These are phyloP conservation scores for Pyrocephalus nanus DNA, from an alignment of 2,797 vertebrate species.

Conservation along the genomic window DNA sequence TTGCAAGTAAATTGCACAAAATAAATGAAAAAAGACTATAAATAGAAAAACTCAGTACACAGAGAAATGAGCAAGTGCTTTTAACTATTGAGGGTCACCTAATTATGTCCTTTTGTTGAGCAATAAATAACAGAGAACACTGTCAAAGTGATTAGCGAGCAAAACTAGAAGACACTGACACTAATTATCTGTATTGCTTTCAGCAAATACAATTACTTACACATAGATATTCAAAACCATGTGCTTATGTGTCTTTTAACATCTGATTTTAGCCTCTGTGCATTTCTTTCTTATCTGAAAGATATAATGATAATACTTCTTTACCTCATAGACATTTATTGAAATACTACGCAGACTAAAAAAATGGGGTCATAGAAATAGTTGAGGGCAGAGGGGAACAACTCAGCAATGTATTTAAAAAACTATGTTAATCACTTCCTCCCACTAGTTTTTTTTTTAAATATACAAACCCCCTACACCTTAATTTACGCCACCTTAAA, in stretches of 20 bases:
- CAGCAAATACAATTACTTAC: background rate
- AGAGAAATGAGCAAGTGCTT: background rate
- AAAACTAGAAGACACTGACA: background rate
- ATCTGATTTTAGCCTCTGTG: background rate
- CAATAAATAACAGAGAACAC: background rate
- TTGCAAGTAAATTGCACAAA: slow-evolving; percentile 7
- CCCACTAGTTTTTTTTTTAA: background rate
- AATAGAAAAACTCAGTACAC: background rate
- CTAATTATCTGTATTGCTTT: background rate
- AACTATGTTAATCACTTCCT: background rate
- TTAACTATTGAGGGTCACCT: background rate
- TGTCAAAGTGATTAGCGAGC: background rate
- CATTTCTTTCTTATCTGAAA: background rate
- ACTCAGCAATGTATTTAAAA: background rate
- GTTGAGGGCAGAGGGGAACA: background rate
- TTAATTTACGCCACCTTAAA: background rate
- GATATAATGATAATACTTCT: background rate
- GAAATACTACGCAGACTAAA: background rate
- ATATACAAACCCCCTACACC: accelerated
- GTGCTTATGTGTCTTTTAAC: background rate
- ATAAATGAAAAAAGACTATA: background rate
- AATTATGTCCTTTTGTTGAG: background rate
- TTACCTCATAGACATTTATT: background rate
- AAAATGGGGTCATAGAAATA: background rate
- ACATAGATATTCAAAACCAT: background rate